These are phyloP conservation scores for Onychomys arenicola DNA, from an alignment of 2,797 vertebrate genomes.

Conservation along the genomic window DNA sequence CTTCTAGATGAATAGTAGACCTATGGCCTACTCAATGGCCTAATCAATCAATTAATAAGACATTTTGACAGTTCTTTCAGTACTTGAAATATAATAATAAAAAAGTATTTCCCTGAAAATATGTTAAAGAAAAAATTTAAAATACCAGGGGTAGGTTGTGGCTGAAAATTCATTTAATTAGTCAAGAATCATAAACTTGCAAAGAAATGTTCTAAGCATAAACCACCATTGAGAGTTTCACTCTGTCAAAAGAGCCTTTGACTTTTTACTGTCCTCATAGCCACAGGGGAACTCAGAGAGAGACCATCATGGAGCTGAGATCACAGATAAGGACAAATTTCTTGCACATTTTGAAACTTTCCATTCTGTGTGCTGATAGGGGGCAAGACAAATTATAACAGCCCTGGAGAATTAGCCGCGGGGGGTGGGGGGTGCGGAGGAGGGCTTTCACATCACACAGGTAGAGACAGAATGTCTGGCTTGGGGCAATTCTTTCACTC, in stretches of 20 bases:
- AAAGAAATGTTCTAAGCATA: conserved; percentile 48
- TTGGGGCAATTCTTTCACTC: background rate
- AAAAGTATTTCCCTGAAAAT: conserved; percentile 42
- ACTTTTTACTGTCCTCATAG: conserved; percentile 15
- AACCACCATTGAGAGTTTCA: background rate
- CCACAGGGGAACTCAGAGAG: conserved; percentile 30
- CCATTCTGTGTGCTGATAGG: background rate
- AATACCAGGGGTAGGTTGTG: background rate
- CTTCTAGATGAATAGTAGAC: background rate
- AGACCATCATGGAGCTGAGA: background rate
- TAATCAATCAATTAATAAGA: background rate
- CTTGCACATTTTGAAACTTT: conserved; percentile 14
- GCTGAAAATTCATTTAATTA: conserved; percentile 37
- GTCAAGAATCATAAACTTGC: conserved; percentile 53
- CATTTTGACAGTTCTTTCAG: background rate
- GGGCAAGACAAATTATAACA: background rate
- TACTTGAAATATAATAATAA: conserved; percentile 19
- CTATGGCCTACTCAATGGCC: too few species aligned
- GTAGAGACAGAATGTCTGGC: background rate
- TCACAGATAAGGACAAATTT: conserved; percentile 5
- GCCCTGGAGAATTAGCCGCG: background rate
- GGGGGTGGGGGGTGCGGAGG: too few species aligned
- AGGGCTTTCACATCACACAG: background rate
- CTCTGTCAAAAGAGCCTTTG: conserved; percentile 29
- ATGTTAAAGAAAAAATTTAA: conserved; percentile 22